Conservation (phyloP, 2,888 invertebrate genomes). For the Elysia crispata region DNA sequence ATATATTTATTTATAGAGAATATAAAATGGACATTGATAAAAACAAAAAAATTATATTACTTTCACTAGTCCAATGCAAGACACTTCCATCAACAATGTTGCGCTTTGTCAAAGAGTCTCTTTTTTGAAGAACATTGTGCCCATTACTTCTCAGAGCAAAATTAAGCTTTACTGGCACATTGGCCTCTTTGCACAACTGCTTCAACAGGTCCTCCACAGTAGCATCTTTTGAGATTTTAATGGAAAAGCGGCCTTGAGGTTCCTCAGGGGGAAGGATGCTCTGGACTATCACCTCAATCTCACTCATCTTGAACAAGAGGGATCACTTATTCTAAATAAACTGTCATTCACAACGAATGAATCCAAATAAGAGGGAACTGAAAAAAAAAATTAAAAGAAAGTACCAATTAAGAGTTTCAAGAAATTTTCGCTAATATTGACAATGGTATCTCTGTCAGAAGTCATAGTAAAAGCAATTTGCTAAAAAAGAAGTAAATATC, state of each 20-base stretch:
- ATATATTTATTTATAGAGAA: too few species aligned
- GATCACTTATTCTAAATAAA: too few species aligned
- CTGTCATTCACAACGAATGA: too few species aligned
- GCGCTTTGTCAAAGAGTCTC: slow-evolving; percentile 60
- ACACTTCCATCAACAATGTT: slow-evolving; percentile 69
- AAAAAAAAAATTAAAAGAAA: too few species aligned
- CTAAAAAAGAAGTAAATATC: too few species aligned
- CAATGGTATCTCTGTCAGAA: too few species aligned
- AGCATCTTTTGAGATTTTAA: slow-evolving; percentile 54
- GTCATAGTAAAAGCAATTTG: too few species aligned
- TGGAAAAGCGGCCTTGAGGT: slow-evolving; percentile 55
- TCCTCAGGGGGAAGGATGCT: slow-evolving; percentile 59
- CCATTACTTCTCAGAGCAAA: slow-evolving; percentile 67
- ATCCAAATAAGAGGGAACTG: too few species aligned
- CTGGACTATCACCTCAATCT: slow-evolving; percentile 59
- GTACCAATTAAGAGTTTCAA: too few species aligned
- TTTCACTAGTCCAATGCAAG: slow-evolving; percentile 67
- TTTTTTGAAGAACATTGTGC: slow-evolving; percentile 64
- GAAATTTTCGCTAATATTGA: too few species aligned
- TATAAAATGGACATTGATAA: too few species aligned
- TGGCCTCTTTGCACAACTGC: slow-evolving; percentile 61
- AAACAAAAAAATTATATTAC: slow-evolving; percentile 57
- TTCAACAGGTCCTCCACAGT: slow-evolving; percentile 59
- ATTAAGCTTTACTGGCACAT: slow-evolving; percentile 56
- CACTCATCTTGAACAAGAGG: slow-evolving; percentile 37